Percentiles rank a stretch among this genome's conserved stretches.
Evolutionary conservation across 2,797 vertebrate species (phyloP).

Genomic region (Xerus rutilus): DNA sequence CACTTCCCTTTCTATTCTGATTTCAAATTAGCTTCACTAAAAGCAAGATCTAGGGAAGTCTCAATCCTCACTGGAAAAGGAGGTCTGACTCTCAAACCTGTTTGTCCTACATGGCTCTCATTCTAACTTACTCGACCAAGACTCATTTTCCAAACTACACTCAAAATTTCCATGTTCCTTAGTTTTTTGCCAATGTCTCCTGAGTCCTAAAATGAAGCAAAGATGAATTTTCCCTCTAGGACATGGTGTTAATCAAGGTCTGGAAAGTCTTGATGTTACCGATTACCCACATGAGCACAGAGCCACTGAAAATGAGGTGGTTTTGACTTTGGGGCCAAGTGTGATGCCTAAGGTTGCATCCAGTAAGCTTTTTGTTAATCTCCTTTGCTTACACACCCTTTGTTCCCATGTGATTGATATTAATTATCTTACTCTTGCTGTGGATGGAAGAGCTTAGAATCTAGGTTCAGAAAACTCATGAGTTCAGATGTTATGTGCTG

Average conservation of each 20-base stretch:
- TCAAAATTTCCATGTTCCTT: background rate
- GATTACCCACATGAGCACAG: rapidly evolving
- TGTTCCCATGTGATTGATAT: background rate
- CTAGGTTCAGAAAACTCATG: background rate
- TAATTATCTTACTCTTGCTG: background rate
- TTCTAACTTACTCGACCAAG: background rate
- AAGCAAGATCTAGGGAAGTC: background rate
- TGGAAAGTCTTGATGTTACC: background rate
- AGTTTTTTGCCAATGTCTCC: background rate
- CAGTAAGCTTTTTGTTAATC: background rate
- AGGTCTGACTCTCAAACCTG: background rate
- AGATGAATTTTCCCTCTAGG: background rate
- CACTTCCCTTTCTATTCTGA: background rate
- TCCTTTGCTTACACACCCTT: background rate
- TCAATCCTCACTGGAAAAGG: background rate
- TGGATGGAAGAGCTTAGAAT: background rate
- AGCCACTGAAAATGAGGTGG: background rate
- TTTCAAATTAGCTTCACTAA: slow-evolving; percentile 19
- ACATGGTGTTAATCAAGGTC: background rate
- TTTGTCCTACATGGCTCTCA: background rate
- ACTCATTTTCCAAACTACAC: background rate
- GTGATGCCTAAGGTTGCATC: background rate
- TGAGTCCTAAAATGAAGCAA: background rate
- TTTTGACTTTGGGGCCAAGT: background rate
- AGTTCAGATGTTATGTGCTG: background rate